Evolutionary conservation across 2,888 invertebrate genomes (phyloP).

Genomic region (Drosophila greeni): DNA sequence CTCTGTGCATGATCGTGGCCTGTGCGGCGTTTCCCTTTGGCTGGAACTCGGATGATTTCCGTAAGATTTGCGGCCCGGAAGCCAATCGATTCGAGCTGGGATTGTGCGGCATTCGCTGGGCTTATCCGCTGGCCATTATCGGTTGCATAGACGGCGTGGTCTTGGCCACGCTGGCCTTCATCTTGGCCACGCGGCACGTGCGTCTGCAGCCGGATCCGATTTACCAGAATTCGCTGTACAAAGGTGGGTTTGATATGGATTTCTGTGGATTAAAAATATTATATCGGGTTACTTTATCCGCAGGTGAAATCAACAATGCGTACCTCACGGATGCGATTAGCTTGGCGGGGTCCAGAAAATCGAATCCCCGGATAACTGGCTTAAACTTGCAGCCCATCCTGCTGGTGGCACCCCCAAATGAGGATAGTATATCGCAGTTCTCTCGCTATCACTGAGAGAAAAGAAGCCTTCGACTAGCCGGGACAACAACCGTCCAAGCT

Average conservation of each 20-base stretch:
- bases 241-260: conserved; percentile 79
- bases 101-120: conserved; percentile 94
- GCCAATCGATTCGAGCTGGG: conserved; percentile 89
- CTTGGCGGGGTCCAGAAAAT: conserved; percentile 90
- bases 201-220: conserved; percentile 89
- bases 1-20: conserved; percentile 90
- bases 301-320: conserved; percentile 93
- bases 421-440: conserved; percentile 88
- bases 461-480: conserved; percentile 2
- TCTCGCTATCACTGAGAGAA: conserved; percentile 79
- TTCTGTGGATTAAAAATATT: background rate
- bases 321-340: conserved; percentile 92
- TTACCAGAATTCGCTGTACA: conserved; percentile 85
- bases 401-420: conserved; percentile 80
- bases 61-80: conserved; percentile 90
- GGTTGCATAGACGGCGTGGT: conserved; percentile 79
- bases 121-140: conserved; percentile 94
- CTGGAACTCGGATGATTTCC: conserved; percentile 91
- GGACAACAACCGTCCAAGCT: conserved; percentile 18
- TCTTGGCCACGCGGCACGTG: conserved; percentile 93
- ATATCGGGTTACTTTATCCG: background rate
- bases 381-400: conserved; percentile 92
- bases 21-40: conserved; percentile 94
- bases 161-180: conserved; percentile 91
- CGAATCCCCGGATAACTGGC: conserved; percentile 77